A percentile compares a stretch with the other conserved stretches of the same genome.
phyloP scores from a whole-genome alignment of 37 sponge, comb jelly and placozoan genomes.

The Aplysina aerophoba region DNA sequence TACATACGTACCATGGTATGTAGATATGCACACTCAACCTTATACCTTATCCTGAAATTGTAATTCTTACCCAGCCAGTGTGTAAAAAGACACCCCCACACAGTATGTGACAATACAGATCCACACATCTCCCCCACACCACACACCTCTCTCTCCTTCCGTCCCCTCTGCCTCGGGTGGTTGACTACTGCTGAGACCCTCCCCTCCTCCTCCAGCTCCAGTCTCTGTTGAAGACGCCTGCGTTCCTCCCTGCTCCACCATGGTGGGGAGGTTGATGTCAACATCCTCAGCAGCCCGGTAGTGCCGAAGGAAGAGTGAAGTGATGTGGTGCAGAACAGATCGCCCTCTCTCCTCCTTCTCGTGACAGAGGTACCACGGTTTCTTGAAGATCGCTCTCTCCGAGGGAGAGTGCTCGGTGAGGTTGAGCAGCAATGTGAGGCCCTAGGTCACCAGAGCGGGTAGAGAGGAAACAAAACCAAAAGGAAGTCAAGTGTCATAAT shows the following conservation, averaged over 20 bases:
- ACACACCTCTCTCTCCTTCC: no score
- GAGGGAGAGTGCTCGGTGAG: slow-evolving; percentile 51
- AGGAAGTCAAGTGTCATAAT: no score
- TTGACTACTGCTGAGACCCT: no score
- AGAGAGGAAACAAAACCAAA: background rate
- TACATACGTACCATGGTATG: background rate
- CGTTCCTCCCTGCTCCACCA: slow-evolving; percentile 19
- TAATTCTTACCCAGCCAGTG: no score
- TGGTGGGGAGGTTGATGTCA: slow-evolving; percentile 13
- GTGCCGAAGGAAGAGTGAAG: background rate
- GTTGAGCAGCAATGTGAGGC: slow-evolving; percentile 68
- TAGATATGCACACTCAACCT: background rate
- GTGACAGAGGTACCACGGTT: slow-evolving; percentile 5
- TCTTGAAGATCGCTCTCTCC: slow-evolving; percentile 40
- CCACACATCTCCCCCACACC: no score
- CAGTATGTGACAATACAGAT: no score
- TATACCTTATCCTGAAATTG: background rate
- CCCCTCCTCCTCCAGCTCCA: no score
- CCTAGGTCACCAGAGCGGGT: slow-evolving; percentile 31
- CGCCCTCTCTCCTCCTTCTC: slow-evolving; percentile 17
- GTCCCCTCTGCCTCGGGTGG: no score
- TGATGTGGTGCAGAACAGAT: slow-evolving; percentile 3
- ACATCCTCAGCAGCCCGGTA: background rate
- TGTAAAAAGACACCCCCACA: no score
- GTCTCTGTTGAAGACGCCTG: no score